A percentile compares a stretch with the other conserved stretches of the same genome.
phyloP scores from a whole-genome alignment of 2,797 vertebrate species.

The Coendou prehensilis region DNA sequence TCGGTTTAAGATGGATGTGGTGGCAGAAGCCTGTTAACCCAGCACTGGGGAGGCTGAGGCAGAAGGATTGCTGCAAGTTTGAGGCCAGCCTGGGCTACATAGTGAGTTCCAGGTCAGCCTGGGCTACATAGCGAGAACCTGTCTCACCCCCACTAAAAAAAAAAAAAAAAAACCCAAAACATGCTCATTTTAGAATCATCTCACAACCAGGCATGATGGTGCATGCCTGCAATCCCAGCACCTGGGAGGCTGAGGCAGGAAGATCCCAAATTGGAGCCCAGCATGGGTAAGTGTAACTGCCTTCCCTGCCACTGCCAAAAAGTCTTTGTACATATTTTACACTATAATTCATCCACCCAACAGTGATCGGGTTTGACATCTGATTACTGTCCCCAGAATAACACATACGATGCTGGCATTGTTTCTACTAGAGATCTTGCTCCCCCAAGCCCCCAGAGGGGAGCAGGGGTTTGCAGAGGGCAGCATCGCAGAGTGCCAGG shows the following conservation, averaged over 20 bases:
- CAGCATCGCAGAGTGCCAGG: neutral
- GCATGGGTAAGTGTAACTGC: neutral
- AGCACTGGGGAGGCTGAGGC: neutral
- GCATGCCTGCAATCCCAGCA: neutral
- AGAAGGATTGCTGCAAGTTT: neutral
- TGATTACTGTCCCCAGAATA: neutral
- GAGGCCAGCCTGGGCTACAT: neutral
- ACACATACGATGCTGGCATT: neutral
- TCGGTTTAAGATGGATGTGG: neutral
- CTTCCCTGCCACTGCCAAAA: no score
- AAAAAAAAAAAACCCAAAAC: neutral
- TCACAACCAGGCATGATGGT: neutral
- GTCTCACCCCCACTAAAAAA: neutral
- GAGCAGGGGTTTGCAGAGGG: neutral
- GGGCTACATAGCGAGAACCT: neutral
- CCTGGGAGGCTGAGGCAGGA: neutral
- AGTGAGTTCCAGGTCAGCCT: neutral
- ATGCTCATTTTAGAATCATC: neutral
- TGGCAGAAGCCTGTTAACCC: neutral
- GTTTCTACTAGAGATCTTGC: neutral
- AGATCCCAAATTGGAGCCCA: neutral
- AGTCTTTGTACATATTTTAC: neutral
- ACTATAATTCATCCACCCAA: neutral
- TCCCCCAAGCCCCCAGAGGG: neutral
- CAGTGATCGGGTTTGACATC: neutral